Evolutionary conservation across 1,140 invertebrate species (phyloP), one percentile per base, ranked within the genome.

Genomic region (Zelostemma sp.): DNA sequence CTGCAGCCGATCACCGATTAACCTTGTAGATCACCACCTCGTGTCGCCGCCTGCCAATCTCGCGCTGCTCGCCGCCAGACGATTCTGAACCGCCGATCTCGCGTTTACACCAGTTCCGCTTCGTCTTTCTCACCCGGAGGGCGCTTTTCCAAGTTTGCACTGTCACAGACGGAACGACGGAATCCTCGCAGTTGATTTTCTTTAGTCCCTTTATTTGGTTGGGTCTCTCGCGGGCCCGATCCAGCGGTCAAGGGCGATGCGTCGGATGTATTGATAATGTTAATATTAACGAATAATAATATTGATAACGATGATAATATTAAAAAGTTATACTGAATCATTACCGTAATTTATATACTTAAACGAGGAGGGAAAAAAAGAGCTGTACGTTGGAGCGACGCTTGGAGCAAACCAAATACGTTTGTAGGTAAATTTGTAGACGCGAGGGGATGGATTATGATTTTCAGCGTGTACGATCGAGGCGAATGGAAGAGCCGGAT

Each of bases 301-400:
- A 68, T 66, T 43, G 60, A 73, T 65, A 60, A 64, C 49, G 57
- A 79, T 73, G 72, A 79, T 79, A 74, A 78, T 81, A 79, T 74
- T 76, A 76, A 80, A n/a, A n/a, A 80, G 77, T 82, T 78, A 74
- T 84, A 83, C 74, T 75, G 81, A 83, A 84, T 81, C 81, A 85
- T 85, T 82, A 85, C 80, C 81, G 82, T 85, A 84, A 85, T 85
- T 85, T 84, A 84, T 85, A 84, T 83, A 85, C 79, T 76, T 83
- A 80, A 80, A 70, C 17, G 49, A n/a, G n/a, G n/a, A n/a, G n/a
- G n/a, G n/a, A n/a, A n/a, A n/a, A n/a, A n/a, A n/a, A n/a, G 33
- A 80, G 78, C 72, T 79, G 68, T 73, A 78, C 74, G 74, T 75
- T 69, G 65, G 63, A 72, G 71, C 72, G 69, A 77, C 75, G 71